Evolutionary conservation across 2,113 vertebrate species (phyloP).

Genomic region (Solea senegalensis): DNA sequence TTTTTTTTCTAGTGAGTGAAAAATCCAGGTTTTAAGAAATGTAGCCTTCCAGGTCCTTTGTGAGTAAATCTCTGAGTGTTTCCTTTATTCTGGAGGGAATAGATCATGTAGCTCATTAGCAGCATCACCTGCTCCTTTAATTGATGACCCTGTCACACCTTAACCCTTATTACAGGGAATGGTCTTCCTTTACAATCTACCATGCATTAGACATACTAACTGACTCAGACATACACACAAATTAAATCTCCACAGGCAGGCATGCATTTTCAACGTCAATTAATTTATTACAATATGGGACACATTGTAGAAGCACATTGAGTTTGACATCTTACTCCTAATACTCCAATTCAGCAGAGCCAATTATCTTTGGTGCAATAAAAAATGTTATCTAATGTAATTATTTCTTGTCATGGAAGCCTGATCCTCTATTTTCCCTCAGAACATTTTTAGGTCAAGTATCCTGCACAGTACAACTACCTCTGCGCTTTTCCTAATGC

Average conservation of each 20-base stretch:
- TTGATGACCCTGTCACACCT: conserved; percentile 71
- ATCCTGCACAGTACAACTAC: conserved; percentile 45
- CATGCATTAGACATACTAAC: conserved; percentile 38
- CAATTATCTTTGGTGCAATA: conserved; percentile 42
- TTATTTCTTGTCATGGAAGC: conserved; percentile 42
- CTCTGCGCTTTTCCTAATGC: conserved; percentile 34
- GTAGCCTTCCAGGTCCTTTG: conserved; percentile 24
- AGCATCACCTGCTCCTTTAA: conserved; percentile 69
- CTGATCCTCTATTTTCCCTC: conserved; percentile 36
- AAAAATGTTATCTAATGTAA: conserved; percentile 35
- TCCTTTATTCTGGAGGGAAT: conserved; percentile 45
- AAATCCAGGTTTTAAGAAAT: background rate
- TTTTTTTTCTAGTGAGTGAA: background rate
- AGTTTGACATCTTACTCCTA: conserved; percentile 41
- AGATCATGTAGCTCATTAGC: conserved; percentile 75
- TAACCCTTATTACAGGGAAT: conserved; percentile 70
- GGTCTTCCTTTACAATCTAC: conserved; percentile 40
- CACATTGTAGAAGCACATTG: background rate
- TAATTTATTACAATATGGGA: conserved; percentile 18
- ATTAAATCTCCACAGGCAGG: conserved; percentile 6
- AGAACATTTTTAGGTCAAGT: conserved; percentile 62
- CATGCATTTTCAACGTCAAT: background rate
- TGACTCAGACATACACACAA: background rate
- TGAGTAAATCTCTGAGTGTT: conserved; percentile 25
- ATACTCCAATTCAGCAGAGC: conserved; percentile 27